A percentile compares a stretch with the other conserved stretches of the same genome.
Conservation (phyloP, 2,113 vertebrate genomes). For the Hiodon alosoides region DNA sequence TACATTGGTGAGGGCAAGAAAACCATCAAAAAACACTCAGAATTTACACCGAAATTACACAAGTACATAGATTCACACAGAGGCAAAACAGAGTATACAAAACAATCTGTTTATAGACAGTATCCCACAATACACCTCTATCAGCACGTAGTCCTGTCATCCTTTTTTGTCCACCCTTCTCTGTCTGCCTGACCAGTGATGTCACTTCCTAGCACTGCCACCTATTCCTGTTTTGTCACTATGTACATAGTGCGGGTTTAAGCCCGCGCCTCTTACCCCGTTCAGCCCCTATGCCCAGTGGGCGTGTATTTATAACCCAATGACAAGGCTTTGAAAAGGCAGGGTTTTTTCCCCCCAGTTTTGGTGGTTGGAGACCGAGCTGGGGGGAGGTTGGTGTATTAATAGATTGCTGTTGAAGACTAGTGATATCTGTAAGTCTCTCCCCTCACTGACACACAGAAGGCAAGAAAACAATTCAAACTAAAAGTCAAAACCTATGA, state of each 20-base stretch:
- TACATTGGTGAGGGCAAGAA: too few species aligned
- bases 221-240: conserved; percentile 16
- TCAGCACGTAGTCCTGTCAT: neutral
- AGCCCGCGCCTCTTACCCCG: neutral
- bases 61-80: too few species aligned
- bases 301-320: conserved; percentile 17
- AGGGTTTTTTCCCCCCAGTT: neutral
- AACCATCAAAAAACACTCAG: too few species aligned
- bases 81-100: too few species aligned
- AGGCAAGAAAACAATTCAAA: neutral
- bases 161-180: too few species aligned
- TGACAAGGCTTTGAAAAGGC: conserved; percentile 14
- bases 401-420: neutral
- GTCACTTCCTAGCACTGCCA: conserved; percentile 15
- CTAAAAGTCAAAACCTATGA: neutral
- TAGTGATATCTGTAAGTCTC: conserved; percentile 2
- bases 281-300: neutral
- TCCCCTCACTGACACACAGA: conserved; percentile 5
- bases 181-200: neutral
- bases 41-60: too few species aligned
- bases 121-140: neutral
- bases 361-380: neutral
- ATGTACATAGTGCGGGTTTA: neutral
- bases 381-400: conserved; percentile 17
- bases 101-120: too few species aligned